Evolutionary conservation across 1,140 invertebrate genomes (phyloP).

Genomic region (Hypothenemus hampei): DNA sequence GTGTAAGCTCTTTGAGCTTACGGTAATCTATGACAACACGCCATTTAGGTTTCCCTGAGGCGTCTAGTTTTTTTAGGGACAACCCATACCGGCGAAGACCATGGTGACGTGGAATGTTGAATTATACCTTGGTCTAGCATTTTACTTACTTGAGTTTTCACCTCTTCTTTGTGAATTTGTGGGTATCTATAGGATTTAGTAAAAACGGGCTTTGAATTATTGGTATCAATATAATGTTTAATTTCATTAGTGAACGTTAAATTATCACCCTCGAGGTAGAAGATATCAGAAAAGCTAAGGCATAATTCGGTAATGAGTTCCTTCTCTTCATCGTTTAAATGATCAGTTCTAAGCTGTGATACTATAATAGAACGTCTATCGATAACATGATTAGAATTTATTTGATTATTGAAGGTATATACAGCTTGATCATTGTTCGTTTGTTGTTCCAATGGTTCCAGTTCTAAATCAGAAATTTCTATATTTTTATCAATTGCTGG

Average conservation of each 20-base stretch:
- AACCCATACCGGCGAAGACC: background rate
- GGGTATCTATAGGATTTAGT: constrained; percentile 27
- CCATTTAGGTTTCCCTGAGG: background rate
- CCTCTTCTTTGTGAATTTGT: constrained; percentile 25
- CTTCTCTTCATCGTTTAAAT: constrained; percentile 1
- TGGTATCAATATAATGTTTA: background rate
- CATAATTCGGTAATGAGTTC: background rate
- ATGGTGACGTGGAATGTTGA: background rate
- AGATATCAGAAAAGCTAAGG: background rate
- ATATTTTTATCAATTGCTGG: no score
- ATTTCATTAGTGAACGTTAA: constrained; percentile 1
- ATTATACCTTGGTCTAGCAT: constrained; percentile 30
- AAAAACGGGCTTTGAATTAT: background rate
- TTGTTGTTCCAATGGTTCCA: no score
- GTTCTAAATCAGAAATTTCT: no score
- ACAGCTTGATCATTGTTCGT: no score
- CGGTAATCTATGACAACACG: background rate
- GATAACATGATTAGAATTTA: no score
- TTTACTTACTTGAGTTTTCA: constrained; percentile 28
- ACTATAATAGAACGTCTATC: background rate
- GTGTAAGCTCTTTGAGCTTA: constrained; percentile 11
- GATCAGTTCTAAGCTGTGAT: background rate
- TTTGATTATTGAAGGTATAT: no score
- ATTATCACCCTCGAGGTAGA: constrained; percentile 1
- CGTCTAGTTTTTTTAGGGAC: constrained; percentile 3